Percentiles rank a stretch among this genome's conserved stretches.
Evolutionary conservation across 2,888 invertebrate species (phyloP).

Genomic region (Ferrisia virgata): DNA sequence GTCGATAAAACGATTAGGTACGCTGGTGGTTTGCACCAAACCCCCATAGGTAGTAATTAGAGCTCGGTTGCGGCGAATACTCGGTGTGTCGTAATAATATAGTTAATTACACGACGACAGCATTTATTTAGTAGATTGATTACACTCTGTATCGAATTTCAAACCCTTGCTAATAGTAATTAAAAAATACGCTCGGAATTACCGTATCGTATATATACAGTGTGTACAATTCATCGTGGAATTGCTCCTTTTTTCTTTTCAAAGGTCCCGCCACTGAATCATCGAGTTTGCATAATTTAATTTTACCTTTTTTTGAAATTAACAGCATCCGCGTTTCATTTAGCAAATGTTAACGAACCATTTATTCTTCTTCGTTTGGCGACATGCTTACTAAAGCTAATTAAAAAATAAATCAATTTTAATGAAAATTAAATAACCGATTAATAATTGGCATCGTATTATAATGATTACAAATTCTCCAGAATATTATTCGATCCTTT

Average conservation of each 20-base stretch:
- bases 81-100: background rate
- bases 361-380: background rate
- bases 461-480: background rate
- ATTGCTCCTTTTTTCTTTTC: background rate
- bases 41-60: background rate
- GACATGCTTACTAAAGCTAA: background rate
- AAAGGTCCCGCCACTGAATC: background rate
- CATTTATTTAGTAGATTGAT: constrained; percentile 7
- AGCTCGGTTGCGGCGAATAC: background rate
- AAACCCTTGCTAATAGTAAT: background rate
- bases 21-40: background rate
- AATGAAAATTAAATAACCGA: background rate
- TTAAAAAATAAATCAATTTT: background rate
- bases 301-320: background rate
- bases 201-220: background rate
- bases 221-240: background rate
- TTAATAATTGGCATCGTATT: background rate
- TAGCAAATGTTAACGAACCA: background rate
- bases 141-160: background rate
- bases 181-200: background rate
- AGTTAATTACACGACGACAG: background rate
- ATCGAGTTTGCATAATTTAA: background rate
- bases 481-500: background rate
- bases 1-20: background rate
- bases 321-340: background rate